Conservation (phyloP, 2,797 vertebrate genomes). For the Myotis myotis region DNA sequence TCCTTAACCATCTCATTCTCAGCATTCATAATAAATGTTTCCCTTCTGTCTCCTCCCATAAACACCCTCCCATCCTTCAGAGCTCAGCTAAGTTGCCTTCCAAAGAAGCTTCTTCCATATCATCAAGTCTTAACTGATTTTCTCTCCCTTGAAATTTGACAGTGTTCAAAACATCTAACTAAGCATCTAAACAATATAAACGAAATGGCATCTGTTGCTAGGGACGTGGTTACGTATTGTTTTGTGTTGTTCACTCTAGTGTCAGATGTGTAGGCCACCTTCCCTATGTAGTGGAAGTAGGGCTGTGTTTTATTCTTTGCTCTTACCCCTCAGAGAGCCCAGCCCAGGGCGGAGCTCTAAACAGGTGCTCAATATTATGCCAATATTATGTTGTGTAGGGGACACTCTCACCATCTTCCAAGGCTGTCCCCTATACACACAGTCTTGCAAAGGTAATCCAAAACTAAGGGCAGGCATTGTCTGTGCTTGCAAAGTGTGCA, state of each 20-base stretch:
- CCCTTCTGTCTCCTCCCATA: not conserved
- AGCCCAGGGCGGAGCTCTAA: not conserved
- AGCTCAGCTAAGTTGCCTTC: not conserved
- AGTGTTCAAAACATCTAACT: not conserved
- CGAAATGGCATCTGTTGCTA: not conserved
- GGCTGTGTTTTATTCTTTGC: not conserved
- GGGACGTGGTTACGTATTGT: not conserved
- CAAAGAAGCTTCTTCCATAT: not conserved
- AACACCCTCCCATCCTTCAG: not conserved
- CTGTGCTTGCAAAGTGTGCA: not conserved
- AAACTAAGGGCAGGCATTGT: not conserved
- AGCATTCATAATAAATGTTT: not conserved
- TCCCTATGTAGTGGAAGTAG: not conserved
- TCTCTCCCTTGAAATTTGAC: conserved; percentile 8
- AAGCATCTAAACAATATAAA: not conserved
- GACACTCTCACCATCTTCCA: fast-evolving
- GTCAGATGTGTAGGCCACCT: not conserved
- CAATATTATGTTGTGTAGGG: not conserved
- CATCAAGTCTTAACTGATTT: not conserved
- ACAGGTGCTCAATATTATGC: not conserved
- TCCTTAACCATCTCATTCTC: not conserved
- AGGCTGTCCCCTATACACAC: not conserved
- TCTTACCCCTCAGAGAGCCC: not conserved
- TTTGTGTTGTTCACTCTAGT: not conserved
- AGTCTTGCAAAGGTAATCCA: not conserved